Base-by-base conservation (phyloP, 2,888 invertebrate genomes). In the Resseliella maxima region DNA sequence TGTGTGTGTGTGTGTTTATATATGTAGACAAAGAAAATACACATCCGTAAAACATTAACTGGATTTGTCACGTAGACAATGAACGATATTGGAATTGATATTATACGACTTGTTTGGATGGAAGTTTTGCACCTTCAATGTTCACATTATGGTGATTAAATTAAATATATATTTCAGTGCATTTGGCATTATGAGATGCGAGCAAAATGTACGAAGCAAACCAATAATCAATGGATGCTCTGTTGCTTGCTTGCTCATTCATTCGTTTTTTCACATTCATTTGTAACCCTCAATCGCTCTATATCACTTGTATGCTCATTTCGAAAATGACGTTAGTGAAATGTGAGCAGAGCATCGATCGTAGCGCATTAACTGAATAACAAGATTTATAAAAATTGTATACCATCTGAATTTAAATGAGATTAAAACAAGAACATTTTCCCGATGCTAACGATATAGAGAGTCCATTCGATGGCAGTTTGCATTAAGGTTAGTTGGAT, bases 31-130 rank as follows among this genome's bases (percentile, higher is more conserved):
- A 12, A 72, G 72, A 72, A 31, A 72, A 72, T n/a, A n/a, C n/a
- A 72, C 72, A 72, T 10, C 24, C 24, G 72, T 72, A 31, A 50
- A 72, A 72, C 72, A 72, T 72, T 72, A 27, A 72, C 31, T 72
- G 72, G 72, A 72, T 72, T 72, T 72, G 72, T 72, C 72, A 72
- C 72, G 72, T 72, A 72, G 72, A 72, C 72, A 72, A 72, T 72
- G 72, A 72, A 72, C 72, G 72, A 72, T 72, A 72, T 72, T 72
- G 72, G 31, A 72, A 72, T 72, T 72, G 72, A 72, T 72, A 72
- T 72, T 31, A 72, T 72, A 72, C 72, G 31, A 31, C 31, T 72
- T 72, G 72, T 72, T n/a, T 15, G 59, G 24, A 59, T 59, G 31
- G 72, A 59, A 31, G 31, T 27, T 72, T 31, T 72, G 72, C 72